These are phyloP conservation scores for Carassius carassius DNA, from an alignment of 2,113 vertebrate species.

Conservation along the genomic window DNA sequence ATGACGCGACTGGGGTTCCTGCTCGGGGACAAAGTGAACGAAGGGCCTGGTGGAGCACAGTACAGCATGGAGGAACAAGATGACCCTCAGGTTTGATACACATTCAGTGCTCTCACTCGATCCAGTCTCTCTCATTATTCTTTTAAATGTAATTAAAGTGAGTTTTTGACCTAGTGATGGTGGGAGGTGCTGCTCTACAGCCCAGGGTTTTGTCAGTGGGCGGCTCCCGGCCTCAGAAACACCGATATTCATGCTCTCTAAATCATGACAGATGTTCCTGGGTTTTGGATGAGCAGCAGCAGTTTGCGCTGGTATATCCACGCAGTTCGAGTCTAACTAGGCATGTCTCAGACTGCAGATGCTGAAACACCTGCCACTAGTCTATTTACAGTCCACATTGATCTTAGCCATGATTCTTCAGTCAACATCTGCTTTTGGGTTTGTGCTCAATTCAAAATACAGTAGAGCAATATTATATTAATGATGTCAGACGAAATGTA, in stretches of 20 bases:
- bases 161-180: background rate
- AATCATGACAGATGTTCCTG: conserved; percentile 24
- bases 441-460: background rate
- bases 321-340: conserved; percentile 12
- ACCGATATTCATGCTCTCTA: conserved; percentile 18
- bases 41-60: conserved; percentile 79
- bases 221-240: background rate
- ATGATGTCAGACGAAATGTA: background rate
- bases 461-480: background rate
- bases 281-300: conserved; percentile 10
- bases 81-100: conserved; percentile 79
- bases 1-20: conserved; percentile 96
- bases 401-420: conserved; percentile 4
- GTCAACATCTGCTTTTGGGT: conserved; percentile 27
- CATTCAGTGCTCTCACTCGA: background rate
- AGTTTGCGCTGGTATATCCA: background rate
- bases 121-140: conserved; percentile 8
- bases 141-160: background rate
- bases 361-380: background rate
- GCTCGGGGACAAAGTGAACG: conserved; percentile 86
- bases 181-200: background rate
- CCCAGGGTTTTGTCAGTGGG: conserved; percentile 3
- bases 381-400: conserved; percentile 16
- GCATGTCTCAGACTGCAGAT: background rate
- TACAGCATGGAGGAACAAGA: conserved; percentile 85